Conservation (phyloP, 1,140 invertebrate species). For the Heliconius nattereri region DNA sequence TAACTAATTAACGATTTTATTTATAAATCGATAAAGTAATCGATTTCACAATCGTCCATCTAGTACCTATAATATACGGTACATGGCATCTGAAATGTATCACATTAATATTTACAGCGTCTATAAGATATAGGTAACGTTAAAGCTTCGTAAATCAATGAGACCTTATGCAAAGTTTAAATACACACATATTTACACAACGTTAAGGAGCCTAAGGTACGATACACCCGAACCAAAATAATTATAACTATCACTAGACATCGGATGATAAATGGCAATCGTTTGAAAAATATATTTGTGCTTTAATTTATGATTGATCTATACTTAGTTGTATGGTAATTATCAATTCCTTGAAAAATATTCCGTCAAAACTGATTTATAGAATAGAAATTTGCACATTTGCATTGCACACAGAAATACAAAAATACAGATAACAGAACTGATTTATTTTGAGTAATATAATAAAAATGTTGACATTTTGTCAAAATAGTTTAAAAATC, state of each 20-base stretch:
- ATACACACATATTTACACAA: slow-evolving; percentile 54
- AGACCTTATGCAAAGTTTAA: slow-evolving; percentile 45
- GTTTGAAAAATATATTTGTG: neutral
- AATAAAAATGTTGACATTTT: too few species aligned
- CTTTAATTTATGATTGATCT: neutral
- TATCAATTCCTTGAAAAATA: too few species aligned
- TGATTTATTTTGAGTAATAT: too few species aligned
- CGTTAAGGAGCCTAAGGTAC: slow-evolving; percentile 40
- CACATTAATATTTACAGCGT: slow-evolving; percentile 61
- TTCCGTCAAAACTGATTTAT: too few species aligned
- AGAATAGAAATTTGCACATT: too few species aligned
- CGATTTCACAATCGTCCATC: neutral
- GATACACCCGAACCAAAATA: slow-evolving; percentile 44
- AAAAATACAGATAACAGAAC: too few species aligned
- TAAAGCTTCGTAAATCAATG: slow-evolving; percentile 62
- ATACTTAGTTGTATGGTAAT: too few species aligned
- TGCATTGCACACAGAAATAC: too few species aligned
- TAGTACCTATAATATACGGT: slow-evolving; percentile 40
- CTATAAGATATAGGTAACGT: slow-evolving; percentile 52
- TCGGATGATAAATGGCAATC: neutral
- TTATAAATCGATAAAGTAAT: slow-evolving; percentile 8
- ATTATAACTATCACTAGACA: slow-evolving; percentile 47
- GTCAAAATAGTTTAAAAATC: neutral
- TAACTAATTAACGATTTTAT: neutral
- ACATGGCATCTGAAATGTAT: slow-evolving; percentile 55